Conservation (phyloP, 2,113 vertebrate genomes). For the Dromas ardeola region DNA sequence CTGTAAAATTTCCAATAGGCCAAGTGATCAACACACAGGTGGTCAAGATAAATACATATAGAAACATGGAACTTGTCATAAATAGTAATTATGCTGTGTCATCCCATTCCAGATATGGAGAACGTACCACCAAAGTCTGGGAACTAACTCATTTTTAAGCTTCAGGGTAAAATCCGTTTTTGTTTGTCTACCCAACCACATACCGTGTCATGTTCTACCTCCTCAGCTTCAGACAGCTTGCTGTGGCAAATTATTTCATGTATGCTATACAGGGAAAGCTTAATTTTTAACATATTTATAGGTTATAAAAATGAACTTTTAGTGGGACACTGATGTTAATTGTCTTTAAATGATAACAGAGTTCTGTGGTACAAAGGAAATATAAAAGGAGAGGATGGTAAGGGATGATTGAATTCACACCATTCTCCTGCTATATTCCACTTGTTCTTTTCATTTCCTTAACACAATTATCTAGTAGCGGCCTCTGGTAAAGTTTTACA, state of each 20-base stretch:
- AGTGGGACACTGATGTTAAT: not conserved
- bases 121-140: not conserved
- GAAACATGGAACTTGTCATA: not conserved
- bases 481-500: slow-evolving; percentile 70
- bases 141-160: not conserved
- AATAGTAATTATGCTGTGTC: not conserved
- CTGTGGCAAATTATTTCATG: not conserved
- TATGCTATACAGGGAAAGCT: not conserved
- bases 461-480: slow-evolving; percentile 6
- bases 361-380: not conserved
- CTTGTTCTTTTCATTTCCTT: slow-evolving; percentile 41
- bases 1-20: not conserved
- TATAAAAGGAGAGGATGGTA: not conserved
- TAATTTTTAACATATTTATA: not conserved
- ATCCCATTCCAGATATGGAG: not conserved
- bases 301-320: not conserved
- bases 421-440: not conserved
- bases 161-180: not conserved
- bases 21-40: not conserved
- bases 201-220: not conserved
- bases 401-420: not conserved
- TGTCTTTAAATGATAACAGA: not conserved
- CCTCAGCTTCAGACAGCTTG: not conserved
- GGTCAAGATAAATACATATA: not conserved
- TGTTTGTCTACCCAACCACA: not conserved